These are phyloP conservation scores for Platanista minor DNA, from an alignment of 2,113 vertebrate species.

Conservation along the genomic window DNA sequence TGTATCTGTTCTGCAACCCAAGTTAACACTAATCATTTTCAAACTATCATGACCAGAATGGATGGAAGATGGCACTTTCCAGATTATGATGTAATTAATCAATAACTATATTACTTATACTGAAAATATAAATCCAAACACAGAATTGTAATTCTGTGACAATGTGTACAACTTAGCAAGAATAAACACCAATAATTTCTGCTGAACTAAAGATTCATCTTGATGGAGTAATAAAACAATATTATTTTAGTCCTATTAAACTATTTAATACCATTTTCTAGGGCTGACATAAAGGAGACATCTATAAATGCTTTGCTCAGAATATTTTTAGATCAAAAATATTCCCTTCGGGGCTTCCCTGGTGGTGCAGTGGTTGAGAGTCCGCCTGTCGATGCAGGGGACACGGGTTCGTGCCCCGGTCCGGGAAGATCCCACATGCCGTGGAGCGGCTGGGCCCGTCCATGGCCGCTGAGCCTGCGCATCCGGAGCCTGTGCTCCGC, in stretches of 20 bases:
- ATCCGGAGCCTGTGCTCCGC: no score
- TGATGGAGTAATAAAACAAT: neutral
- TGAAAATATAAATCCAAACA: constrained; percentile 7
- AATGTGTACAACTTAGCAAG: neutral
- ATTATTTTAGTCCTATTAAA: neutral
- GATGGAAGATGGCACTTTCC: neutral
- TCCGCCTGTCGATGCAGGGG: no score
- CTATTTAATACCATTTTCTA: neutral
- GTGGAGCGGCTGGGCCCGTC: no score
- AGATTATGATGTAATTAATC: neutral
- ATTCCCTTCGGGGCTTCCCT: no score
- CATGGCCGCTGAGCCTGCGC: no score
- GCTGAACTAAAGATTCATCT: neutral
- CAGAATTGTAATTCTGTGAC: neutral
- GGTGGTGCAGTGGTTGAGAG: no score
- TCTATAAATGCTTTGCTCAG: neutral
- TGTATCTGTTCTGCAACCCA: neutral
- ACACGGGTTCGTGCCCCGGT: no score
- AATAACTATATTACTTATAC: neutral
- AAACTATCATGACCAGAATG: neutral
- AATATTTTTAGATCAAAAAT: neutral
- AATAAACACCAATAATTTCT: neutral
- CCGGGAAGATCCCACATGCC: no score
- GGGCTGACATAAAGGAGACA: neutral
- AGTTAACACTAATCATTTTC: neutral